Evolutionary conservation across 2,888 invertebrate genomes (phyloP), one percentile per base, ranked within the genome.

Genomic region (Pinctada fucata): DNA sequence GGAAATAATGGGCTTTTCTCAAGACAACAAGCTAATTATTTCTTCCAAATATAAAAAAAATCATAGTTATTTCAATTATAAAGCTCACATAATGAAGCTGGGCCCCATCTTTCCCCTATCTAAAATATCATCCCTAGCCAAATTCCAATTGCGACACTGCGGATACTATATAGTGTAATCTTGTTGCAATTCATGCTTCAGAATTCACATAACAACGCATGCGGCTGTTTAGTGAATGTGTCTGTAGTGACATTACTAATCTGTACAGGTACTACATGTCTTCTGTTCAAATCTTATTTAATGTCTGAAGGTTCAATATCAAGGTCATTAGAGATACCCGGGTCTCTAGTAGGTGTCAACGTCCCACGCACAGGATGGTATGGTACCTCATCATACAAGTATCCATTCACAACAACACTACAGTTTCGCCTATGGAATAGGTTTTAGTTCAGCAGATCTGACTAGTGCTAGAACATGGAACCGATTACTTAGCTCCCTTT

Each of bases 311-410:
- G 31, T 31, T 31, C 31, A 31, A 31, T 31, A 31, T 31, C 31
- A 31, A 31, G 31, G 31, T 31, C 31, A 47, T n/a, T 3, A 50
- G 69, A 65, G 50, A 69, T 73, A 10, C 31, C n/a, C 45, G 72
- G 52, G 16, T 31, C 50, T 3, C 58, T 52, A n/a, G 72, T 72
- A 31, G 76, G 58, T 66, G 50, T 58, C 47, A 72, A 8, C 50
- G 71, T 70, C 45, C 71, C 72, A 77, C 77, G 72, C n/a, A 72
- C 5, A 47, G 45, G 47, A 31, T 31, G 31, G 31, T 31, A 31
- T 31, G 31, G 31, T 31, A 31, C 31, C 31, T 31, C 31, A 31
- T 72, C 48, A 49, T 51, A 16, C 31, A 76, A 31, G 47, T 72
- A 72, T 16, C 71, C 76, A 4, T 64, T 16, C 3, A 77, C n/a